Evolutionary conservation across 2,797 vertebrate species (phyloP).

Genomic region (Malurus splendens): DNA sequence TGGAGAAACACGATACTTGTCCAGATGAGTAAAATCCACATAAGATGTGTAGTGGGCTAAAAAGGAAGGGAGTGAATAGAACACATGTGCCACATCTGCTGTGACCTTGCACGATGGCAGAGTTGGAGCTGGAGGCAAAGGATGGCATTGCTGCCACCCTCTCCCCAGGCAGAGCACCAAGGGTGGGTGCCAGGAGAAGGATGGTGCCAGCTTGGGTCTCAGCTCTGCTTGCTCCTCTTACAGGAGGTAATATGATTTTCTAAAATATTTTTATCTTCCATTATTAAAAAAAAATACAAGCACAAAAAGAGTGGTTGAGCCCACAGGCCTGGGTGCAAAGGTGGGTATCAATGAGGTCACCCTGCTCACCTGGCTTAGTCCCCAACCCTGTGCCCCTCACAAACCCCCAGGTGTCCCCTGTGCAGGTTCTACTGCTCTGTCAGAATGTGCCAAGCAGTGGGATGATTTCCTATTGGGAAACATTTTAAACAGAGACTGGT

Average conservation of each 20-base stretch:
- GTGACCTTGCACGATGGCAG: neutral
- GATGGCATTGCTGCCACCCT: neutral
- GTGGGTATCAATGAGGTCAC: neutral
- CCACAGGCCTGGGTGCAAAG: accelerated
- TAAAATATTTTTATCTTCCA: neutral
- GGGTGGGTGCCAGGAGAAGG: neutral
- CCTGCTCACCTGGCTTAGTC: neutral
- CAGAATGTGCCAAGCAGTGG: neutral
- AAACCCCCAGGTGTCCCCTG: neutral
- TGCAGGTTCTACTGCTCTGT: neutral
- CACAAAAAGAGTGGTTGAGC: too few species aligned
- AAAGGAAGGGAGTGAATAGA: neutral
- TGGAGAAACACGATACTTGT: neutral
- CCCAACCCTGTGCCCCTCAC: neutral
- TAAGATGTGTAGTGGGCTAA: neutral
- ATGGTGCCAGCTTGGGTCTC: neutral
- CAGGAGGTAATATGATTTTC: neutral
- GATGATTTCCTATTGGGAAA: neutral
- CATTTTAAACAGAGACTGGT: neutral
- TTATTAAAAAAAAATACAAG: neutral
- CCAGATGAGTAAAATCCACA: neutral
- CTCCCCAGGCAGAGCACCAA: accelerated
- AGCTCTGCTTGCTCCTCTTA: neutral
- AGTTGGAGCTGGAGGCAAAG: neutral
- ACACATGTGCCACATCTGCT: neutral